These are phyloP conservation scores for Trisateles emortualis DNA, from an alignment of 2,888 invertebrate genomes.

Conservation along the genomic window DNA sequence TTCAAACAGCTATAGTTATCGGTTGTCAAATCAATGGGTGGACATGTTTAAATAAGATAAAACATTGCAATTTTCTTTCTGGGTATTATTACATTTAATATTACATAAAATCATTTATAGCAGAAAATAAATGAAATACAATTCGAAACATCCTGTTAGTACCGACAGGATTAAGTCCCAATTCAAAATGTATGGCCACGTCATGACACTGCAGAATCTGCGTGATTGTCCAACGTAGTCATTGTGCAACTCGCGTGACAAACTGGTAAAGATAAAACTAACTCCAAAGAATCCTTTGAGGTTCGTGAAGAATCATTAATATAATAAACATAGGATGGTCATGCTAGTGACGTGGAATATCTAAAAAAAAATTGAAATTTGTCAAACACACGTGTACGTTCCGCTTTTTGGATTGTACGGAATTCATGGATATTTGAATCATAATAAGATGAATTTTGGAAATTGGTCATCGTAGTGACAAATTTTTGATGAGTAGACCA, in stretches of 20 bases:
- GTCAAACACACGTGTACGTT: constrained; percentile 61
- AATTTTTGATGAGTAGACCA: neutral
- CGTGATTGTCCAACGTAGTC: constrained; percentile 70
- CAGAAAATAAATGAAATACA: constrained; percentile 21
- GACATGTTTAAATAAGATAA: neutral
- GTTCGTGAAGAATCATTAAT: constrained; percentile 75
- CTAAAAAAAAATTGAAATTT: constrained; percentile 60
- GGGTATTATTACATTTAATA: neutral
- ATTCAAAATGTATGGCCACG: constrained; percentile 77
- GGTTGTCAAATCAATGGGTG: neutral
- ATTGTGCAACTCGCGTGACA: constrained; percentile 82
- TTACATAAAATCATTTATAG: neutral
- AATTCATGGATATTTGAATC: constrained; percentile 9
- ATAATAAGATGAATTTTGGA: constrained; percentile 3
- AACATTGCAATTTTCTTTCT: neutral
- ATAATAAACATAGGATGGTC: constrained; percentile 73
- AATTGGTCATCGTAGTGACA: constrained; percentile 7
- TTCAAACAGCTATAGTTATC: neutral
- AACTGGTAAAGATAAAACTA: constrained; percentile 78
- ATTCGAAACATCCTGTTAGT: constrained; percentile 66
- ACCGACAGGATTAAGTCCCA: constrained; percentile 71
- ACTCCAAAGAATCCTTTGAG: constrained; percentile 76
- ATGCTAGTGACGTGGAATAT: constrained; percentile 62
- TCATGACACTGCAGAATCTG: constrained; percentile 73
- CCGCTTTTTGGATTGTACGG: constrained; percentile 25